Evolutionary conservation across 2,888 invertebrate genomes (phyloP).

Genomic region (Pseudococcus jackbeardsleyi): DNA sequence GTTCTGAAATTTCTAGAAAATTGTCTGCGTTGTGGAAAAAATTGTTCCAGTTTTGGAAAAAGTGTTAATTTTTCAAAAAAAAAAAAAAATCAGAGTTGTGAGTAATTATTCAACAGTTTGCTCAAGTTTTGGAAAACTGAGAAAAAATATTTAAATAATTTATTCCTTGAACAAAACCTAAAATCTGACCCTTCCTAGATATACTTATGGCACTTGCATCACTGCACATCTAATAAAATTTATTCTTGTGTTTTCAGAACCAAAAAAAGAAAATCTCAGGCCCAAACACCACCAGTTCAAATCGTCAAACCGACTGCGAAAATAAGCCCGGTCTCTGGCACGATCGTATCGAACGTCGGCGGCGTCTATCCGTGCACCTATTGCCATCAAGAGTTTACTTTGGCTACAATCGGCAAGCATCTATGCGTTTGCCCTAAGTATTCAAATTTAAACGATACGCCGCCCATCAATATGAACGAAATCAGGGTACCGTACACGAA

Average conservation of each 20-base stretch:
- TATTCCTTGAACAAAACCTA: no score
- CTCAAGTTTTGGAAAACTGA: no score
- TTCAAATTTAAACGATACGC: not conserved
- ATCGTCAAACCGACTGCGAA: not conserved
- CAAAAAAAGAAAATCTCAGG: not conserved
- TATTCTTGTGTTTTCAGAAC: not conserved
- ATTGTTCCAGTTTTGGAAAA: no score
- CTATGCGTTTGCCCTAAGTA: constrained; percentile 2
- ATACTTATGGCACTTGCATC: no score
- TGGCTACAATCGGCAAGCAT: not conserved
- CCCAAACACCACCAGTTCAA: not conserved
- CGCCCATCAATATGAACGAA: not conserved
- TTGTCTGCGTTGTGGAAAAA: no score
- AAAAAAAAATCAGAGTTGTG: no score
- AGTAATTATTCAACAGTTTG: no score
- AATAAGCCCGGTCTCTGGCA: not conserved
- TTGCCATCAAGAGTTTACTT: not conserved
- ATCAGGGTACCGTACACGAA: not conserved
- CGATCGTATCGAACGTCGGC: not conserved
- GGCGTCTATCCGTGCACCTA: not conserved
- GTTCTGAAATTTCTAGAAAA: no score
- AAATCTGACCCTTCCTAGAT: no score
- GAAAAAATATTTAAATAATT: no score
- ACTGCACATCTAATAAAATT: not conserved
- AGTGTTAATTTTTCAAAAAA: no score